Percentiles rank a stretch among this genome's conserved stretches.
These are phyloP conservation scores for Tamias sibiricus DNA, from an alignment of 2,113 vertebrate species.

Conservation along the genomic window DNA sequence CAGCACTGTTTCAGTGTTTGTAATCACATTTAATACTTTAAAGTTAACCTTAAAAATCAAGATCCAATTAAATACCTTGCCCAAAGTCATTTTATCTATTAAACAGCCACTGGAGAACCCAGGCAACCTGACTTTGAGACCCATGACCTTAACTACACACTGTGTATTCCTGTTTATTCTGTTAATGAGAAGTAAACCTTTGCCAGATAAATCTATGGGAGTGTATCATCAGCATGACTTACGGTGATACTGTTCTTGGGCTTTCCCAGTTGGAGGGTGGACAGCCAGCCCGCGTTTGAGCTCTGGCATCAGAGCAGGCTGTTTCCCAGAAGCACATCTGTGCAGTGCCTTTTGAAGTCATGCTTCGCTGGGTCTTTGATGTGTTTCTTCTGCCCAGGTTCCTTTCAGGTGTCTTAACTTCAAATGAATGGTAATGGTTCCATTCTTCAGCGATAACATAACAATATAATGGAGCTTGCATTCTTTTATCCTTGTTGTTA, in stretches of 20 bases:
- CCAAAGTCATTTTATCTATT: neutral
- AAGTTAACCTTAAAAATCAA: neutral
- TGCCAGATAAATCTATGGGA: neutral
- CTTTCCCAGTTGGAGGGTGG: neutral
- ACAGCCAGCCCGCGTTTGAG: neutral
- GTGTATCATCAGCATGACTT: neutral
- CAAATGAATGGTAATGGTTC: constrained; percentile 57
- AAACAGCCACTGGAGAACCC: neutral
- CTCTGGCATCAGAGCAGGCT: neutral
- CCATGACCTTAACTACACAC: neutral
- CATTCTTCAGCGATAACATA: constrained; percentile 49
- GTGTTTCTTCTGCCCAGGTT: constrained; percentile 67
- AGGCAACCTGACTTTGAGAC: neutral
- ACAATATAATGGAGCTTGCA: constrained; percentile 30
- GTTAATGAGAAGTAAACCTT: neutral
- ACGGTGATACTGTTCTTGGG: neutral
- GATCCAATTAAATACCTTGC: neutral
- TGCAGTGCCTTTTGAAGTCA: constrained; percentile 67
- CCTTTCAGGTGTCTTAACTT: constrained; percentile 75
- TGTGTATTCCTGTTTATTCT: neutral
- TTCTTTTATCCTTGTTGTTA: constrained; percentile 50
- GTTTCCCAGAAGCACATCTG: constrained; percentile 57
- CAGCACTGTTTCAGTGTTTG: neutral
- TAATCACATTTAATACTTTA: neutral
- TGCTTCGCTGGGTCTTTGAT: constrained; percentile 62